Percentiles rank a stretch among this genome's conserved stretches.
Evolutionary conservation across 1,140 invertebrate species (phyloP).

Genomic region (Megalonaias nervosa): DNA sequence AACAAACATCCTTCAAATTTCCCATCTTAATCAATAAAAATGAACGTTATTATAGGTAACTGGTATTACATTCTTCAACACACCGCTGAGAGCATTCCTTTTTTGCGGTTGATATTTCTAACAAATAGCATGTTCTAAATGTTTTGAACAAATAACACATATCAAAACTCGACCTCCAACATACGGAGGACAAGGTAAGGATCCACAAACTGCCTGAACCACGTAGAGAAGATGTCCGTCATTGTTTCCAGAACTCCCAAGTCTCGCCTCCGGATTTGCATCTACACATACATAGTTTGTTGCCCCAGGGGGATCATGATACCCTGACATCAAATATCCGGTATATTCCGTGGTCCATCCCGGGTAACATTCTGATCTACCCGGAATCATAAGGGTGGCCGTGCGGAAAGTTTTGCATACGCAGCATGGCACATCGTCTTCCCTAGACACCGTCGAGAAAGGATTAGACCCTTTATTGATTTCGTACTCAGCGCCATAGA

Average conservation of each 20-base stretch:
- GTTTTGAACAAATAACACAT: slow-evolving; percentile 34
- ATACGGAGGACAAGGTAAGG: slow-evolving; percentile 20
- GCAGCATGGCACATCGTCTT: slow-evolving; percentile 2
- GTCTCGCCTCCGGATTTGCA: background rate
- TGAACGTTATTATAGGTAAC: too few relatives aligned
- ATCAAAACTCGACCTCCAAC: background rate
- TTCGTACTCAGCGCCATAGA: slow-evolving; percentile 5
- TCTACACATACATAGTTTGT: slow-evolving; percentile 16
- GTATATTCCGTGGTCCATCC: slow-evolving; percentile 37
- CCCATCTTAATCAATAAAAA: too few relatives aligned
- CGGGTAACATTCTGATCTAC: slow-evolving; percentile 23
- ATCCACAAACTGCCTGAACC: slow-evolving; percentile 12
- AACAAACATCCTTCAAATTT: too few relatives aligned
- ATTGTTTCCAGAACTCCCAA: background rate
- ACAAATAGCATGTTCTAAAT: background rate
- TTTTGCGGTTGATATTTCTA: too few relatives aligned
- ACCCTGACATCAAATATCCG: slow-evolving; percentile 32
- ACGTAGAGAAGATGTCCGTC: background rate
- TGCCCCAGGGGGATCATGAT: background rate
- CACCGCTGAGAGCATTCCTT: too few relatives aligned
- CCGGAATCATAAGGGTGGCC: slow-evolving; percentile 34
- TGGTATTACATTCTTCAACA: too few relatives aligned
- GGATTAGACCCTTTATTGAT: background rate
- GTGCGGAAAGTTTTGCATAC: background rate
- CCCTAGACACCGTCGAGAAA: background rate